phyloP scores from a whole-genome alignment of 1,140 invertebrate species.

The Luehdorfia chinensis region DNA sequence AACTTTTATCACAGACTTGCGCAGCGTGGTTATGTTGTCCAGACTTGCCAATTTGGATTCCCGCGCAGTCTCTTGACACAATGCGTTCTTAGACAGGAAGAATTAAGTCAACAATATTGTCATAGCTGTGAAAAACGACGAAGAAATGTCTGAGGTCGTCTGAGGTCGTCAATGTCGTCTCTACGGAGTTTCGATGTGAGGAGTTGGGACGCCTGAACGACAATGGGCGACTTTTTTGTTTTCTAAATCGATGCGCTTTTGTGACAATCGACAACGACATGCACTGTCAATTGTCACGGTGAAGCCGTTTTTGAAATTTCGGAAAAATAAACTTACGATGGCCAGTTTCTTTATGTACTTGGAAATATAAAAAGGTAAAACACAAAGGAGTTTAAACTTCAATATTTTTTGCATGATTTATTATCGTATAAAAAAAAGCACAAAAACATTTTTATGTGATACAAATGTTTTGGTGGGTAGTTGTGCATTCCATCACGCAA shows the following conservation, averaged over 20 bases:
- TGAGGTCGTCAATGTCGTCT: constrained; percentile 14
- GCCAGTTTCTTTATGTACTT: constrained; percentile 30
- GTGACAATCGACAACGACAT: constrained; percentile 67
- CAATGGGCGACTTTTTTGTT: constrained; percentile 54
- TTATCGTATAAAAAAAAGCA: too few relatives aligned
- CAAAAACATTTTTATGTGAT: too few relatives aligned
- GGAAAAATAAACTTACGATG: constrained; percentile 28
- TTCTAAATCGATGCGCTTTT: constrained; percentile 57
- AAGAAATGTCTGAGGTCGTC: constrained; percentile 16
- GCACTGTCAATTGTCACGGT: constrained; percentile 54
- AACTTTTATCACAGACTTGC: constrained; percentile 70
- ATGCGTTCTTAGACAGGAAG: constrained; percentile 14
- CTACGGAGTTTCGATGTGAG: constrained; percentile 20
- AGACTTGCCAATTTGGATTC: constrained; percentile 22
- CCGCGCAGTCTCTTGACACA: constrained; percentile 23
- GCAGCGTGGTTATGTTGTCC: constrained; percentile 57
- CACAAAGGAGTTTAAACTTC: background rate
- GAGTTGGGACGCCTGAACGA: constrained; percentile 18
- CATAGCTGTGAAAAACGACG: constrained; percentile 3
- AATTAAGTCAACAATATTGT: constrained; percentile 14
- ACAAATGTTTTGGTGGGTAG: too few relatives aligned
- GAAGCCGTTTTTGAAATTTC: constrained; percentile 56
- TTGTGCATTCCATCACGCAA: too few relatives aligned
- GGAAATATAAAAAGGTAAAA: background rate
- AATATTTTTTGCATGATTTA: too few relatives aligned